These are phyloP conservation scores for Caenorhabditis remanei DNA, from an alignment of 1,140 invertebrate species.

Conservation along the genomic window DNA sequence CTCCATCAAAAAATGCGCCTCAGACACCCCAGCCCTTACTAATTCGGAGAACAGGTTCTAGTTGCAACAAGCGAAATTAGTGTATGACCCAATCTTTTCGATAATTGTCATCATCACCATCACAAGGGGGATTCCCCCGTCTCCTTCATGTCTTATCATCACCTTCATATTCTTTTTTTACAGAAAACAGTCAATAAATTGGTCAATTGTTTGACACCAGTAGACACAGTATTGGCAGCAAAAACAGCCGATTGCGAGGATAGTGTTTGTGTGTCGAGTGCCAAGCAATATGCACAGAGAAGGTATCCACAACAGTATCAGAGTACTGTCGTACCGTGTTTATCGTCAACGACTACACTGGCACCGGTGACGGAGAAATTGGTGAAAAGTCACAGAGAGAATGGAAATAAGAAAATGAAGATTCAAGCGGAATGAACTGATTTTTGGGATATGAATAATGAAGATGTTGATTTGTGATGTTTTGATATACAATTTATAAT, in stretches of 20 bases:
- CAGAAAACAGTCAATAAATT: slow-evolving; percentile 27
- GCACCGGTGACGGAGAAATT: not conserved
- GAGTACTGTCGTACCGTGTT: slow-evolving; percentile 18
- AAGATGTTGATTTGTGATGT: not conserved
- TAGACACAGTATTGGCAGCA: slow-evolving; percentile 2
- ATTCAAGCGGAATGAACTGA: not conserved
- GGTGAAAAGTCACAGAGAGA: not conserved
- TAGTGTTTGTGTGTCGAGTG: slow-evolving; percentile 25
- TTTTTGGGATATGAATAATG: not conserved
- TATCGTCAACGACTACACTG: slow-evolving; percentile 10
- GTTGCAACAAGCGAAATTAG: no score
- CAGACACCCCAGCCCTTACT: no score
- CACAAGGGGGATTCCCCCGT: not conserved
- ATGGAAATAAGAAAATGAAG: not conserved
- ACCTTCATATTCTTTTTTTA: not conserved
- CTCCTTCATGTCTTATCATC: not conserved
- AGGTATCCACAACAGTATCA: slow-evolving; percentile 37
- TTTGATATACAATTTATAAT: no score
- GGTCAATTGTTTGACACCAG: slow-evolving; percentile 29
- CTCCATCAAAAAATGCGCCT: not conserved
- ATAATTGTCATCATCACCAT: not conserved
- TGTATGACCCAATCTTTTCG: no score
- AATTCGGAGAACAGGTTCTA: no score
- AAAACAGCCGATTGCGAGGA: slow-evolving; percentile 34
- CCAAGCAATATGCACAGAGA: slow-evolving; percentile 34